Base-by-base conservation (phyloP, 2,113 vertebrate genomes). In the Gila orcuttii region DNA sequence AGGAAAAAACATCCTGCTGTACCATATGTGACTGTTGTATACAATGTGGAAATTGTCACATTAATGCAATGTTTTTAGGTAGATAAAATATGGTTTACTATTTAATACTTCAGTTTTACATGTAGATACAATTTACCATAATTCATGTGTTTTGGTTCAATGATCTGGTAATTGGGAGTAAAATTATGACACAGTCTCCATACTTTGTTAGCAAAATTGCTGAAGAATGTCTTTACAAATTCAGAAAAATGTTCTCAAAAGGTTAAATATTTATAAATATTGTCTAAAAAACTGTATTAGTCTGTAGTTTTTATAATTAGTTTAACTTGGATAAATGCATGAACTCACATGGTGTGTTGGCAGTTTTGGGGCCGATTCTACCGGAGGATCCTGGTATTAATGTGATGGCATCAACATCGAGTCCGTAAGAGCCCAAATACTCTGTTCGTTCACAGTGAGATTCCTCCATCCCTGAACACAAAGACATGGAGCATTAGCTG, bases 341-440 rank as follows among this genome's bases (percentile, higher is more conserved):
- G 19, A 9, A 19, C 87, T 88, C 47, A 90, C 87, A 85, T 59
- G 93, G 64, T 78, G 95, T 96, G 88, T 92, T 97, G 89, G 91
- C 95, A 87, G 95, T 94, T 6, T 94, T 96, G 75, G 97, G 89
- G 36, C 97, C 96, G 90, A 99, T 95, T 87, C 98, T 90, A 62
- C 98, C 98, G 76, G 98, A 92, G 47, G 98, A 97, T 85, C 98
- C 97, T 5, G 97, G 97, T 68, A 98, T 94, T 90, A 99, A 94
- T 31, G 84, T 92, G 6, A 98, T 95, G 76, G 98, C 96, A 11
- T 99, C 97, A 31, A 98, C 95, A n/a, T 97, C 97, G 50, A 96
- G 93, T 7, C 97, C 94, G 86, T 98, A 99, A 80, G 93, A 96
- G 92, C 95, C 97, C 89, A 99, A 94, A 87, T 98, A 99, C 91